These are phyloP conservation scores for Melieria crassipennis DNA, from an alignment of 2,888 invertebrate species.

Conservation along the genomic window DNA sequence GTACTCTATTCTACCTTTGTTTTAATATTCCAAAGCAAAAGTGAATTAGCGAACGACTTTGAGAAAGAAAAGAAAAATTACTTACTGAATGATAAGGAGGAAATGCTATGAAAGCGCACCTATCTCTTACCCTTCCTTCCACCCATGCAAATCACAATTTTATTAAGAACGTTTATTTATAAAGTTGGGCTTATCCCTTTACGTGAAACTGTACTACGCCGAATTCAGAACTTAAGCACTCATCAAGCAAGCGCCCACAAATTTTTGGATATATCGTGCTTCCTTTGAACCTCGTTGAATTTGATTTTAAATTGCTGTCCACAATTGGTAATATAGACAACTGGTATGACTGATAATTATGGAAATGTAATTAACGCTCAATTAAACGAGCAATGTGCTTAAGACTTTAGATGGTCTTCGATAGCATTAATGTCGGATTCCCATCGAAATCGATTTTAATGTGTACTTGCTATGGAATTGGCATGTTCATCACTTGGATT, in stretches of 20 bases:
- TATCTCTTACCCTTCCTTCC: background rate
- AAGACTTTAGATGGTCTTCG: background rate
- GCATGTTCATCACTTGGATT: too few species aligned
- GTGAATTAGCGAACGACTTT: background rate
- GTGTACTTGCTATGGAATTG: background rate
- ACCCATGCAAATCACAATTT: background rate
- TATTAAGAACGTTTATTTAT: conserved; percentile 1
- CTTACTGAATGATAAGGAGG: background rate
- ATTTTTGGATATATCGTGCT: background rate
- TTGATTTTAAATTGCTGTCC: background rate
- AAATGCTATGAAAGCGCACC: background rate
- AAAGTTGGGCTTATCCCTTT: background rate
- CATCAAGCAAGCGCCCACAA: background rate
- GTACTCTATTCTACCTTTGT: background rate
- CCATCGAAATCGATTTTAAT: background rate
- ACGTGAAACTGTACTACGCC: background rate
- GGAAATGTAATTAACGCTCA: conserved; percentile 1
- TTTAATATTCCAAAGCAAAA: background rate
- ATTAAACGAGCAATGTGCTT: background rate
- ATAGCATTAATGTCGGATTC: background rate
- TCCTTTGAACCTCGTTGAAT: background rate
- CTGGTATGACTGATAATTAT: background rate
- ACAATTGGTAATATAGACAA: background rate
- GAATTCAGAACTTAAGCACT: too few species aligned
- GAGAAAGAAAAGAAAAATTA: background rate